Conservation (phyloP, 1,140 invertebrate species). For the Drosophila busckii region DNA sequence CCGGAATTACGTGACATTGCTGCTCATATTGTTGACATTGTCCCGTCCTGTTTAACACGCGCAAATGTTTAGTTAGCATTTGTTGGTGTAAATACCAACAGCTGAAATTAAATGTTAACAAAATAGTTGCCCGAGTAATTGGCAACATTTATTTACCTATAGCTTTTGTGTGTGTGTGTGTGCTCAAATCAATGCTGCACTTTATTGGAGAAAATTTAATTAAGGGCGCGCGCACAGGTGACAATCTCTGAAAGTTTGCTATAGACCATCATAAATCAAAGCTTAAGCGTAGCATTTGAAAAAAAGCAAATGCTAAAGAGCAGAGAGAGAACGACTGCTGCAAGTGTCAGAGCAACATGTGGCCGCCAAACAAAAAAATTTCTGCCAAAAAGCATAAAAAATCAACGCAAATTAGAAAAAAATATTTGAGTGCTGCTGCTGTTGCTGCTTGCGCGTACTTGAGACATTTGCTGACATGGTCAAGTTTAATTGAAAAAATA, state of each 20-base stretch:
- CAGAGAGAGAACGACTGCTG: conserved; percentile 32
- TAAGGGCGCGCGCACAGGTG: conserved; percentile 60
- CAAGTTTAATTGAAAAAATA: conserved; percentile 75
- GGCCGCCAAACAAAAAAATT: conserved; percentile 48
- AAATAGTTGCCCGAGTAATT: conserved; percentile 70
- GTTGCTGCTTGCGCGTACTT: conserved; percentile 34
- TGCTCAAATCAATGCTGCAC: conserved; percentile 33
- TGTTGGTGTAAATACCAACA: conserved; percentile 42
- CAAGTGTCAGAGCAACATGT: conserved; percentile 75
- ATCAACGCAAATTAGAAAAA: conserved; percentile 20
- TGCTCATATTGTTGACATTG: conserved; percentile 53
- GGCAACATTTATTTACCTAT: conserved; percentile 56
- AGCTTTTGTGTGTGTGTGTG: conserved; percentile 5
- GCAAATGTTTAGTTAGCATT: conserved; percentile 58
- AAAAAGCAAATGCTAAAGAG: background rate
- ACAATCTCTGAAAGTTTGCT: conserved; percentile 31
- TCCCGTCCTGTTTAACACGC: conserved; percentile 42
- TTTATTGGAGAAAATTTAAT: conserved; percentile 67
- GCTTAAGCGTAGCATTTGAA: conserved; percentile 27
- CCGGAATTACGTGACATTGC: conserved; percentile 43
- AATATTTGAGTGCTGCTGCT: conserved; percentile 9
- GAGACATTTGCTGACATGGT: conserved; percentile 64
- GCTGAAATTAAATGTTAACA: conserved; percentile 47
- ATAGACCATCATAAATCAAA: conserved; percentile 59
- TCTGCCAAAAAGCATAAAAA: conserved; percentile 31